Evolutionary conservation across 2,888 invertebrate genomes (phyloP), one percentile per base, ranked within the genome.

Genomic region (Eulithis testata): DNA sequence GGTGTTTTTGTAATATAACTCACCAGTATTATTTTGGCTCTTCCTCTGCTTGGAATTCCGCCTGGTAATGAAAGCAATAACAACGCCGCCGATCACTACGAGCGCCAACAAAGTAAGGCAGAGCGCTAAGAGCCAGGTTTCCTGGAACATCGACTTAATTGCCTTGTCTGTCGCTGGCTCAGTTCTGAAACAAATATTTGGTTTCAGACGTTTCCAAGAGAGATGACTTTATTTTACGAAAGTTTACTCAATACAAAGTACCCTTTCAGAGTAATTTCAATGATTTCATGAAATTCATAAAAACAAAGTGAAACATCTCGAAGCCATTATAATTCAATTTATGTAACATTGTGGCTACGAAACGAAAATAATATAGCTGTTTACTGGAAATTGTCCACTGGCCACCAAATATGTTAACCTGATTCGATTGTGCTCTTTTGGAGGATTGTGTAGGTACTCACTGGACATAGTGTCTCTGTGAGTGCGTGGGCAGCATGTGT

Each of bases 401-500:
- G 3, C 31, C 31, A 4, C 31, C 31, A 31, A 31, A 31, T 5
- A 3, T 6, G 31, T 31, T 31, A 5, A 31, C 31, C 31, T 31
- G 31, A 4, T 31, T 31, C 0, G 31, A 40, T 40, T 40, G 40
- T 2, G 40, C 40, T 12, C 12, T 5, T 47, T 11, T 12, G 12
- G 7, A 47, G n/a, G 8, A 21, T 21, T 21, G 12, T 49, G 7
- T 36, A 36, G 12, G 14, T 6, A 63, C 63, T 59, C 76, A 93
- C 92, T 92, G 92, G 12, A 93, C 92, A 70, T 91, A 92, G 67
- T 92, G 92, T 70, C 91, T 80, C 66, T 91, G 92, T 6, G 91
- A 88, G 51, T 91, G 92, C 51, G 88, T 87, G 11, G 96, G 95
- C 65, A 96, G 94, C 94, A 96, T 96, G 73, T 96, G 94, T 62